Evolutionary conservation across 2,888 invertebrate genomes (phyloP), one percentile per base, ranked within the genome.

Genomic region (Gastracanthus pulcherrimus): DNA sequence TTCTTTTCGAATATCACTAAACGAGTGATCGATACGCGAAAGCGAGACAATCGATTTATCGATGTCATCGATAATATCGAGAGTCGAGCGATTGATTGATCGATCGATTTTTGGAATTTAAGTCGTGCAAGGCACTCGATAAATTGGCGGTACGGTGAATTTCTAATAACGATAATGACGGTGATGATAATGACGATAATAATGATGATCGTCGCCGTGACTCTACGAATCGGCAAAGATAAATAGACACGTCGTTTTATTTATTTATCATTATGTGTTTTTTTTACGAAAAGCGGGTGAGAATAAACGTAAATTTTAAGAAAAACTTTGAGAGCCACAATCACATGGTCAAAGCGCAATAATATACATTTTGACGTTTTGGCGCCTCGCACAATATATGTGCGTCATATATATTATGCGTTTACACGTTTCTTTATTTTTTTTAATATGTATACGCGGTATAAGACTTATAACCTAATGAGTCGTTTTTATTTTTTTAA

Each of bases 381-480:
- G 85, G 83, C 85, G 86, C 85, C 84, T 84, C 83, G 78, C 82
- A 85, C 84, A 84, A 84, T 81, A 84, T 83, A 84, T 82, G 70
- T 80, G 82, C 80, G 80, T 66, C 62, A 64, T 62, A 79, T 80
- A 80, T 80, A 80, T 75, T 83, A 75, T 81, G 83, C 82, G 77
- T 82, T 76, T 76, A 70, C 79, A 82, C 80, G 82, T 71, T 62
- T 75, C 41, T 29, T 81, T 11, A 51, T 75, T 76, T 66, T 70
- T 66, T 77, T 70, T 72, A 41, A 80, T 76, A 80, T 81, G 67
- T 82, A 82, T 83, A 84, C 84, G 83, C 84, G 85, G 83, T 84
- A 86, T 84, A 86, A 86, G 87, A 87, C 86, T 86, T 89, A 89
- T 88, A 89, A 89, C 86, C 89, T 89, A 89, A 89, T 88, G 88